Evolutionary conservation across 2,113 vertebrate species (phyloP).

Genomic region (Paradisaea rubra): DNA sequence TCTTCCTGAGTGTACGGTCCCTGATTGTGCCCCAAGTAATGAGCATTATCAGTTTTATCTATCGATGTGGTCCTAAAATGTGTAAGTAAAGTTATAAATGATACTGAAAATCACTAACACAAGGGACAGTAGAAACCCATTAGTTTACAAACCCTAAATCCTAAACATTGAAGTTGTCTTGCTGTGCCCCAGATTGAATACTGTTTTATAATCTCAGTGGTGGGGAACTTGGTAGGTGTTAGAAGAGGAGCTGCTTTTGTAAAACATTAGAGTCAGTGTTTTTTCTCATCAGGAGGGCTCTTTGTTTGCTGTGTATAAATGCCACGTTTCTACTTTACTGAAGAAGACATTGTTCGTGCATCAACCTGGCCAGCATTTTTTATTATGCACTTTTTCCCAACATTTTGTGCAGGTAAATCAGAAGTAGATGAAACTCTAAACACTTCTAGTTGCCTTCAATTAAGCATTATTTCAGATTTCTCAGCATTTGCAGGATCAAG

Average conservation of each 20-base stretch:
- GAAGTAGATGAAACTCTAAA: not conserved
- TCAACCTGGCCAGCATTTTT: not conserved
- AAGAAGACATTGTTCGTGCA: not conserved
- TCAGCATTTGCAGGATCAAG: not conserved
- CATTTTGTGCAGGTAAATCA: not conserved
- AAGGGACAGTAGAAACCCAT: not conserved
- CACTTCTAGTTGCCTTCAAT: not conserved
- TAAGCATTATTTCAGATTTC: not conserved
- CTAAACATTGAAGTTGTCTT: not conserved
- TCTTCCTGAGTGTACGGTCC: not conserved
- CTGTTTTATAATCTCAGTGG: not conserved
- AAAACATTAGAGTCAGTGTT: not conserved
- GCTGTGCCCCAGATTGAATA: not conserved
- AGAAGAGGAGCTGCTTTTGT: not conserved
- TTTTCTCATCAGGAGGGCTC: not conserved
- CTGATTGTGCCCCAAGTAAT: not conserved
- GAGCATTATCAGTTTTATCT: not conserved
- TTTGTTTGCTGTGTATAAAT: not conserved
- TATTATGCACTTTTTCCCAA: not conserved
- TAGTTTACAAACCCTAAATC: not conserved
- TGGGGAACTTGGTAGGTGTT: not conserved
- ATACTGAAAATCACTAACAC: not conserved
- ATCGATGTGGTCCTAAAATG: not conserved
- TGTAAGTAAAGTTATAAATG: not conserved
- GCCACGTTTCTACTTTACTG: not conserved